phyloP scores from a whole-genome alignment of 1,140 invertebrate species.

The Uloborus diversus region DNA sequence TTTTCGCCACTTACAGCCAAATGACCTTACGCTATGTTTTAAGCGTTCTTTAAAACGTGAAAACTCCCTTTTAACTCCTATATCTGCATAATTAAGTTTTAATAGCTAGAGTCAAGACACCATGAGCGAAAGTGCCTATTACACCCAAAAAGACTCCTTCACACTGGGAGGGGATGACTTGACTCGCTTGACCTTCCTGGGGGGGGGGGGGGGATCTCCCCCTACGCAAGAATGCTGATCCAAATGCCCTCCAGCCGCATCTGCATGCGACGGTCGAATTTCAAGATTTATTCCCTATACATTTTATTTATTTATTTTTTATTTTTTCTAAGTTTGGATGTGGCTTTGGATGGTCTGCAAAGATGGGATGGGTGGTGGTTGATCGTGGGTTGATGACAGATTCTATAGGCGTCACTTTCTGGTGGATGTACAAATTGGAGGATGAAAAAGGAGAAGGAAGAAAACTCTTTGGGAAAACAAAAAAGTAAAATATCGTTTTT shows the following conservation, averaged over 20 bases:
- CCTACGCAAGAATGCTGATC: conserved; percentile 4
- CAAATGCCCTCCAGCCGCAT: background rate
- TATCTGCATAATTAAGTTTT: conserved; percentile 48
- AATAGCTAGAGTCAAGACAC: background rate
- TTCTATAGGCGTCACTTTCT: background rate
- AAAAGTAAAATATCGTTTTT: no score
- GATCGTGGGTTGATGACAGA: background rate
- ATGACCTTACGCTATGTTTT: no score
- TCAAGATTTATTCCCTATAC: no score
- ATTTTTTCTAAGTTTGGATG: no score
- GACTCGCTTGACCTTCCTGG: background rate
- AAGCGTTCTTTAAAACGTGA: no score
- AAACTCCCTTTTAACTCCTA: background rate
- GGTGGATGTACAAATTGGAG: no score
- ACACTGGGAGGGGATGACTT: background rate
- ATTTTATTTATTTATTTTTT: no score
- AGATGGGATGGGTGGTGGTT: background rate
- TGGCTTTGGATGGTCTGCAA: background rate
- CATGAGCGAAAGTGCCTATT: conserved; percentile 4
- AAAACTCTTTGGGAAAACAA: no score
- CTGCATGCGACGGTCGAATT: conserved; percentile 2
- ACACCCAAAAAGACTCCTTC: conserved; percentile 24
- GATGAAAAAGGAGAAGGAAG: no score
- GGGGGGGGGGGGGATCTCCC: no score
- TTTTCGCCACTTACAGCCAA: no score